Base-by-base conservation (phyloP, 2,888 invertebrate genomes). In the Melolontha melolontha region DNA sequence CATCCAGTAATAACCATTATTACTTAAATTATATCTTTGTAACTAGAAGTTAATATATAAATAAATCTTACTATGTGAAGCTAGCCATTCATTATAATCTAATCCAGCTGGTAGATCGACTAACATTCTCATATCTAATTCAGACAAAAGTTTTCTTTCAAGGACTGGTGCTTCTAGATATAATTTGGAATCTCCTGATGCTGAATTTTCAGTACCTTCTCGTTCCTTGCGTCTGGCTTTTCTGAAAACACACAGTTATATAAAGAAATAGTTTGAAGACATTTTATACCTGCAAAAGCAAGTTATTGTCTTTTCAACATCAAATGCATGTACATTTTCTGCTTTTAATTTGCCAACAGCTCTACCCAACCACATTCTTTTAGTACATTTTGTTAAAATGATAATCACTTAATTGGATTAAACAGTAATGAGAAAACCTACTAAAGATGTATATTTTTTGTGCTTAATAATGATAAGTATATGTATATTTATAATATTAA, bases 81-180 rank as follows among this genome's bases (percentile, higher is more conserved):
- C 98, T 80, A 99, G 91, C 98, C 99, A 99, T 89, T 99, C 99
- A 86, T 98, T 97, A 87, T 95, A 94, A 86, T 98, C 98, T 84
- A 99, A 90, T 74, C 97, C 97, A 76, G 92, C 91, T 78, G 98
- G 98, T 84, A 98, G 89, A 85, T 95, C 94, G 75, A 98, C 96
- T 83, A 98, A 89, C 86, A 95, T 91, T 83, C 93, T 91, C 87
- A 98, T 90, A 88, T 97, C 96, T 82, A 95, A 90, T 86, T 97
- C 96, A 11, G 59, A 49, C 78, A 95, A 94, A 84, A 97, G 89
- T 87, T 95, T 94, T 85, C 95, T 90, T 88, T 97, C 96, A 82
- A 96, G 89, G 81, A 96, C 92, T 83, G 94, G 93, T 83, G 96
- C 95, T 87, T 97, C 96, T 85, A 97, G 90, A 87, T 98, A 98